Evolutionary conservation across 2,888 invertebrate species (phyloP).

Genomic region (Microctonus hyperodae): DNA sequence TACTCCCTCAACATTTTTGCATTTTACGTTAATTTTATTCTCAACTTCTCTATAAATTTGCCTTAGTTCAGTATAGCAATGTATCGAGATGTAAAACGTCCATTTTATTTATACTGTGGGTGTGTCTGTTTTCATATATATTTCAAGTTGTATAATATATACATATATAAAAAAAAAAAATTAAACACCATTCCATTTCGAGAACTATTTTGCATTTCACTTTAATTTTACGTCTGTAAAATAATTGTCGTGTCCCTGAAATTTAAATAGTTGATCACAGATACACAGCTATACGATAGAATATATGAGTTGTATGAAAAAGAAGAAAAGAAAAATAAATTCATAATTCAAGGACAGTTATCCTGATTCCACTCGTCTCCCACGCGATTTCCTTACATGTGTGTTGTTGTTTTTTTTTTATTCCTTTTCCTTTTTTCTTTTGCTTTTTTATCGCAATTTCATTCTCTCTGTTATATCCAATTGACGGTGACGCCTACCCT

Average conservation of each 20-base stretch:
- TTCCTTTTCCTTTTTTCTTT: not conserved
- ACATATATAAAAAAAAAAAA: too few relatives aligned
- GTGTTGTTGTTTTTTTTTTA: not conserved
- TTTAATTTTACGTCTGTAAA: slow-evolving; percentile 31
- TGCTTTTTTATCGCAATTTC: not conserved
- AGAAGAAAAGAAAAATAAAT: not conserved
- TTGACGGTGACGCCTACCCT: slow-evolving; percentile 27
- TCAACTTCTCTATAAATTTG: not conserved
- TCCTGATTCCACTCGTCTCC: slow-evolving; percentile 19
- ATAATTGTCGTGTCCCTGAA: not conserved
- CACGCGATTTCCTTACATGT: slow-evolving; percentile 16
- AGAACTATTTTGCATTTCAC: slow-evolving; percentile 32
- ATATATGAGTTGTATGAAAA: not conserved
- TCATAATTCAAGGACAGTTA: slow-evolving; percentile 27
- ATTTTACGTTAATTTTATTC: slow-evolving; percentile 5
- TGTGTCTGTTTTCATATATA: not conserved
- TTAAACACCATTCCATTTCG: not conserved
- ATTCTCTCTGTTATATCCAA: slow-evolving; percentile 3
- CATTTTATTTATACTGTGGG: not conserved
- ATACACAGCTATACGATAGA: not conserved
- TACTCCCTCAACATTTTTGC: not conserved
- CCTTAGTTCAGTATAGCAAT: not conserved
- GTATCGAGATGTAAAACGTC: not conserved
- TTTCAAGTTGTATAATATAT: not conserved
- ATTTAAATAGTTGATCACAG: not conserved